Conservation (phyloP, 2,113 vertebrate species). For the Donacobius atricapilla region DNA sequence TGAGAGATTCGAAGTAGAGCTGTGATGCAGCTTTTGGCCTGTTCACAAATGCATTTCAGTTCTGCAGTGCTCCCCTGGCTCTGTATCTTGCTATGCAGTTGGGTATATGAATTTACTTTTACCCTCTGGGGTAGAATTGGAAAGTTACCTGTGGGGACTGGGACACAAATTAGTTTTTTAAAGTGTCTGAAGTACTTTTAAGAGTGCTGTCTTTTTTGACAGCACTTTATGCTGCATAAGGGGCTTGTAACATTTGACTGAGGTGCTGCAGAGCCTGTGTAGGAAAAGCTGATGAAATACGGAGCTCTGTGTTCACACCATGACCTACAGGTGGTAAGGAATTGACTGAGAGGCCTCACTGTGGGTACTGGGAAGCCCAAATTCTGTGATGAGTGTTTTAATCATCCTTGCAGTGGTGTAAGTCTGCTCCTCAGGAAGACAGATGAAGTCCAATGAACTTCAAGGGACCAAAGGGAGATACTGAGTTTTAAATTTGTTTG, state of each 20-base stretch:
- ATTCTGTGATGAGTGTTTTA: neutral
- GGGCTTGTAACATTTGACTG: neutral
- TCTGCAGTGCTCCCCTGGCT: neutral
- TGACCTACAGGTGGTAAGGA: neutral
- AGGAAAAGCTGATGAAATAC: rapidly evolving
- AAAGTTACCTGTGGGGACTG: neutral
- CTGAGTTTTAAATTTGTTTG: neutral
- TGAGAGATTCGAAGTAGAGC: neutral
- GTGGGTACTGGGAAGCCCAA: neutral
- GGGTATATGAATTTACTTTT: neutral
- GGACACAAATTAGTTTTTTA: neutral
- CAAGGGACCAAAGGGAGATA: neutral
- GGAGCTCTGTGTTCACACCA: neutral
- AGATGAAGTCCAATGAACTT: neutral
- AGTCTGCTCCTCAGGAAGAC: neutral
- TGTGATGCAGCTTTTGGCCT: neutral
- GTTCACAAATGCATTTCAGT: neutral
- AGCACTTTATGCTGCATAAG: neutral
- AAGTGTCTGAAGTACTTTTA: neutral
- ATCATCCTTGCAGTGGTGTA: neutral
- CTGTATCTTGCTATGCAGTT: neutral
- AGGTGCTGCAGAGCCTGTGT: neutral
- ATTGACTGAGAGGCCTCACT: rapidly evolving
- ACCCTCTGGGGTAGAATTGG: neutral
- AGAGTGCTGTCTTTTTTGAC: neutral